Evolutionary conservation across 2,797 vertebrate genomes (phyloP).

Genomic region (Sus cebifrons): DNA sequence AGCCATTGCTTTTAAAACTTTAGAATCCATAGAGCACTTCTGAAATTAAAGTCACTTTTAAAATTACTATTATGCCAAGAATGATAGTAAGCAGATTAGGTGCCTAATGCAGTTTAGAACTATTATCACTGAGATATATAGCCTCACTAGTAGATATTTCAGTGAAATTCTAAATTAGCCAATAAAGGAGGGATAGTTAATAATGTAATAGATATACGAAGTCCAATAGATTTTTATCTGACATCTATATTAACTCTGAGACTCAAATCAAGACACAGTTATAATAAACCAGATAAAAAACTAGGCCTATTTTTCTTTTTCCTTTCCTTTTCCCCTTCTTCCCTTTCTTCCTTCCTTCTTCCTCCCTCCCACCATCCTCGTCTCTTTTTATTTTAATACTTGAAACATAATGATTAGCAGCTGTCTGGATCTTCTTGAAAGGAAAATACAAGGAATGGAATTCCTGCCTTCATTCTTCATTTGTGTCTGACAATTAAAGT

Average conservation of each 20-base stretch:
- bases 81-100: neutral
- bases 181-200: slow-evolving; percentile 42
- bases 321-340: rapidly evolving
- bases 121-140: slow-evolving; percentile 26
- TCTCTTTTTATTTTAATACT: neutral
- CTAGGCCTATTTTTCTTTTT: neutral
- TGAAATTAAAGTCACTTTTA: slow-evolving; percentile 64
- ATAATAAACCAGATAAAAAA: slow-evolving; percentile 63
- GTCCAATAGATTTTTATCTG: slow-evolving; percentile 43
- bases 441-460: slow-evolving; percentile 66
- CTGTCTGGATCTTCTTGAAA: slow-evolving; percentile 53
- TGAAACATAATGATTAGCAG: slow-evolving; percentile 72
- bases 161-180: slow-evolving; percentile 58
- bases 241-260: slow-evolving; percentile 68
- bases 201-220: slow-evolving; percentile 72
- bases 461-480: slow-evolving; percentile 48
- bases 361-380: rapidly evolving
- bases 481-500: slow-evolving; percentile 70
- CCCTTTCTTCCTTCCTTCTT: rapidly evolving
- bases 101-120: neutral
- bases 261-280: slow-evolving; percentile 67
- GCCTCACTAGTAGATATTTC: slow-evolving; percentile 35
- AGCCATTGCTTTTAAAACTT: neutral
- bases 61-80: slow-evolving; percentile 60
- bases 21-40: slow-evolving; percentile 44